Evolutionary conservation across 37 sponge, comb jelly and placozoan species (phyloP).

Genomic region (Ianthella basta): DNA sequence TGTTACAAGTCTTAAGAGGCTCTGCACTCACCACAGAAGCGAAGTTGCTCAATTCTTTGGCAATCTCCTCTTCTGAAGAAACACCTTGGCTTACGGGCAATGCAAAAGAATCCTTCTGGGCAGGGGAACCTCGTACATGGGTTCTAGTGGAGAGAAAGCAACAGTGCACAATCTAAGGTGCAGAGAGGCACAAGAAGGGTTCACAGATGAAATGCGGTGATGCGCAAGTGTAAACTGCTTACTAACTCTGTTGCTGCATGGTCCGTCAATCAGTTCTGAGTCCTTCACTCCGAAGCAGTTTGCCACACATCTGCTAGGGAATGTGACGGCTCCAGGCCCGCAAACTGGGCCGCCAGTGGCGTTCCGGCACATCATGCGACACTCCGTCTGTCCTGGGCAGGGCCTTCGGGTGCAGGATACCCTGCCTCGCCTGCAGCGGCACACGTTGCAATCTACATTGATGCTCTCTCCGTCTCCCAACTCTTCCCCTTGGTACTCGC

Average conservation of each 20-base stretch:
- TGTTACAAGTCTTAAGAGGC: too few species aligned
- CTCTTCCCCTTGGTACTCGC: slow-evolving; percentile 9
- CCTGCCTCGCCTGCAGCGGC: slow-evolving; percentile 12
- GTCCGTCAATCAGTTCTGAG: slow-evolving; percentile 18
- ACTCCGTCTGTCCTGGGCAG: slow-evolving; percentile 20
- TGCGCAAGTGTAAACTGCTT: too few species aligned
- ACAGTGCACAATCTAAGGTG: too few species aligned
- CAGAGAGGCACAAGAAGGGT: too few species aligned
- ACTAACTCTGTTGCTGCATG: slow-evolving; percentile 19
- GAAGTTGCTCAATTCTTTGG: too few species aligned
- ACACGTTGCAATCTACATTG: slow-evolving; percentile 16
- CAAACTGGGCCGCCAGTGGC: slow-evolving; percentile 3
- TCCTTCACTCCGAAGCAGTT: slow-evolving; percentile 17
- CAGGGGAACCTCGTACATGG: slow-evolving; percentile 22
- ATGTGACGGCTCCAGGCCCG: slow-evolving; percentile 17
- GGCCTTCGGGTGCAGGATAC: slow-evolving; percentile 9
- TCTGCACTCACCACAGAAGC: slow-evolving; percentile 11
- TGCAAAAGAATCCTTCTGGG: background rate
- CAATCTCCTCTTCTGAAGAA: slow-evolving; percentile 27
- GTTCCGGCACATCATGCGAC: background rate
- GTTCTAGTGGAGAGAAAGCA: background rate
- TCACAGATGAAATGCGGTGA: too few species aligned
- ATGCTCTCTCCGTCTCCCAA: background rate
- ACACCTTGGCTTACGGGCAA: slow-evolving; percentile 19
- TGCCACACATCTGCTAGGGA: slow-evolving; percentile 18